Evolutionary conservation across 1,140 invertebrate genomes (phyloP), one percentile per base, ranked within the genome.

Genomic region (Drosophila biarmipes): DNA sequence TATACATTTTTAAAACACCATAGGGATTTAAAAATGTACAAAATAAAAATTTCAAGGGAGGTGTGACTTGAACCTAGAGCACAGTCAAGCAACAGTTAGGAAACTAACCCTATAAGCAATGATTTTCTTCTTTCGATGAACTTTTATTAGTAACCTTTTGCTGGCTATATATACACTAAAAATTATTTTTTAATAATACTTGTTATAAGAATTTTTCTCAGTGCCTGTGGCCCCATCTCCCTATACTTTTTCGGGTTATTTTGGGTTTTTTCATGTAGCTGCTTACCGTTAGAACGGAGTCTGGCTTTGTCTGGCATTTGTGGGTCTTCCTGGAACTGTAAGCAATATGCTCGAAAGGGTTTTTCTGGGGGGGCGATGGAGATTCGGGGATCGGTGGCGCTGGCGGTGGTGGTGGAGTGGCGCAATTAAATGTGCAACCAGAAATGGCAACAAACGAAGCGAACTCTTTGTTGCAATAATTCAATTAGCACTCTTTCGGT

Each of bases 401-500:
- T 19, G 24, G n/a, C 8, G 14, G 4, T 19, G 24, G 5, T 10
- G 27, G 7, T 11, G n/a, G 24, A 15, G 24, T 48, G 10, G 63
- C 38, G 54, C 81, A 86, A 85, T 85, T 85, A 86, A 85, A 85
- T 61, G 73, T 73, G 76, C 80, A 67, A 67, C 68, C 37, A 67
- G 37, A 57, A 79, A 61, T 68, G 57, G 72, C 51, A 80, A 68
- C 57, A 66, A 79, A 61, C 77, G 81, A 73, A 75, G 64, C 72
- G 43, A 80, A 71, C 71, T 80, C 57, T 69, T 69, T 80, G 73
- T 59, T 69, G 81, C 82, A 73, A 89, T 87, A 87, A 87, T 89
- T 87, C 82, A 87, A 87, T 87, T 87, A 87, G 84, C 82, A 87
- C 79, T 87, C 79, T 75, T 74, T 75, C 59, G 72, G 78, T 69